Evolutionary conservation across 1,140 invertebrate genomes (phyloP), one percentile per base, ranked within the genome.

Genomic region (Aphis gossypii): DNA sequence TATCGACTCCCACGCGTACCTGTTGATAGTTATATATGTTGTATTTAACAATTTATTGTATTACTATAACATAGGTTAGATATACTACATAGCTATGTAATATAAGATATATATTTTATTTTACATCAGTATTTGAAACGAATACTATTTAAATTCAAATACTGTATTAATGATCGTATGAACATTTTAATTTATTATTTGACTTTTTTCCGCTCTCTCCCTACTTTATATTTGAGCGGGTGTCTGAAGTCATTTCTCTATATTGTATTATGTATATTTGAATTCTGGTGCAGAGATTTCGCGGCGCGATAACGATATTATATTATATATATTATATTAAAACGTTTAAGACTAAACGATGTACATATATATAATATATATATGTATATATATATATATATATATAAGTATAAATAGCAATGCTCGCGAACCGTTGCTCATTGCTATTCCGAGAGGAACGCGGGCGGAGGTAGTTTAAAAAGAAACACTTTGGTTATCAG

Each of bases 401-500:
- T 25, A 56, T 23, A 56, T 60, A 68, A 30, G 9, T n/a, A 68
- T 68, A 14, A 5, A 68, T 68, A 68, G 30, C 60, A 5, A 60
- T 14, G 30, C 25, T n/a, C 4, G 3, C 60, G 60, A 68, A 68
- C 14, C 3, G 60, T 8, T 54, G 38, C 91, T 92, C 91, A 92
- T 92, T 92, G 91, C 91, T 84, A 92, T 92, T 92, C 91, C 91
- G 1, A 23, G 54, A 48, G 9, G 44, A 35, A 35, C 91, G 46
- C 46, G 4, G 46, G 44, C 91, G 46, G 82, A 86, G 76, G 82
- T 54, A 56, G 91, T 93, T 93, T 86, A 54, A 92, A 93, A 93
- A 93, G 82, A 93, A 93, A 93, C 76, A 51, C 46, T 86, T 93
- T 93, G 76, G 91, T 93, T 86, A 86, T 93, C 91, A 93, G 91